Percentiles rank a stretch among this genome's conserved stretches.
Evolutionary conservation across 1,140 invertebrate genomes (phyloP).

Genomic region (Papilio polyxenes): DNA sequence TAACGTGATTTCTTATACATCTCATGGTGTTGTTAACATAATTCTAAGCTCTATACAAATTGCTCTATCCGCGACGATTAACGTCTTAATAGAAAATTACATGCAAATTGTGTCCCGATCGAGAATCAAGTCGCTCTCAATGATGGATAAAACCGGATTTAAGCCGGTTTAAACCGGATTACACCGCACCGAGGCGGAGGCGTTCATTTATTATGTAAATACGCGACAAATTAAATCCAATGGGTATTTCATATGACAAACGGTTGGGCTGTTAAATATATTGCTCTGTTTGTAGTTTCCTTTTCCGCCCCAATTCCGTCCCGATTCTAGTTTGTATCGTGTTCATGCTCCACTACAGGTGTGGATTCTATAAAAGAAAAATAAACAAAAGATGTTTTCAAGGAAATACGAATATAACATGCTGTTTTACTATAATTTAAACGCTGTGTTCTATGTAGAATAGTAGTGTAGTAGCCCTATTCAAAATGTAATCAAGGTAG

Average conservation of each 20-base stretch:
- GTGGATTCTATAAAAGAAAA: background rate
- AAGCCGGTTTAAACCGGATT: constrained; percentile 75
- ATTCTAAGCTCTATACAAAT: constrained; percentile 46
- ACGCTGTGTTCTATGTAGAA: no score
- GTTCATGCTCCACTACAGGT: background rate
- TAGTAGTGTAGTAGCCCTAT: background rate
- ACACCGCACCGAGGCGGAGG: constrained; percentile 72
- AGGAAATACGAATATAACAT: no score
- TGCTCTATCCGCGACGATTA: constrained; percentile 60
- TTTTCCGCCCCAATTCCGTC: constrained; percentile 18
- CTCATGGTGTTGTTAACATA: constrained; percentile 6
- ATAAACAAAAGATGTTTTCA: background rate
- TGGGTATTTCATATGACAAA: constrained; percentile 77
- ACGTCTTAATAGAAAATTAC: constrained; percentile 68
- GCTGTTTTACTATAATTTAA: no score
- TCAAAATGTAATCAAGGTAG: background rate
- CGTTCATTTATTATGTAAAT: constrained; percentile 80
- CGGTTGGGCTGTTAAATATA: constrained; percentile 61
- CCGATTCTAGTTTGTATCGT: background rate
- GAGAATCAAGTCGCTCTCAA: constrained; percentile 77
- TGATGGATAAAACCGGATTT: constrained; percentile 74
- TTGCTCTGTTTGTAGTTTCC: constrained; percentile 47
- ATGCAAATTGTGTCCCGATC: constrained; percentile 76
- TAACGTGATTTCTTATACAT: background rate
- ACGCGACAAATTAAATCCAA: constrained; percentile 79